Base-by-base conservation (phyloP, 2,888 invertebrate species). In the Furcula furcula region DNA sequence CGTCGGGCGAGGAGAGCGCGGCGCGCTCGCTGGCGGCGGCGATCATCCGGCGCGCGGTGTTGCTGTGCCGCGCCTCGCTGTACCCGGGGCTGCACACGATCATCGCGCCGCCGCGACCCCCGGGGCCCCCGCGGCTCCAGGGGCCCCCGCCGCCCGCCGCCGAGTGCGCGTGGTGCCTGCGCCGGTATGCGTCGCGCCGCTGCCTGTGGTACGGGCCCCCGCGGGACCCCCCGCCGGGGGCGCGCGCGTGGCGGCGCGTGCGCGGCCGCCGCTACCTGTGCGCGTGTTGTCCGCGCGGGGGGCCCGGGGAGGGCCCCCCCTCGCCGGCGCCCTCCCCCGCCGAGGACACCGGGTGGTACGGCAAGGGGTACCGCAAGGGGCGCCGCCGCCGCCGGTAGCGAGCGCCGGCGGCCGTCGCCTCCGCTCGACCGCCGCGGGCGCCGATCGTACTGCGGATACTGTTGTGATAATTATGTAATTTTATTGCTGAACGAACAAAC, bases 331-430 rank as follows among this genome's bases (percentile, higher is more conserved):
- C 28, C 93, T 93, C 40, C 28, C 29, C 35, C 39, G 50, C 7
- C 11, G 77, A 66, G 63, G 70, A 63, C 48, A 74, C 69, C 59
- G 96, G 96, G 30, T 96, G 96, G 96, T 96, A 94, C 84, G 96
- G 96, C 45, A 96, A 96, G 87, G 96, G 96, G 4, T 95, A 93
- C 78, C 92, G 94, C 56, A 95, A 95, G 83, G 91, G 91, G 27
- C 90, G 91, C 28, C 90, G 91, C 48, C 74, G 82, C 21, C 85
- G 86, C 48, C 88, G 89, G 82, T 82, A 83, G 76, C 77, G 48
- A 22, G 19, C 31, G 55, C 41, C 34, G 37, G 34, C 23, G 43
- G 44, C 34, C 39, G 42, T 57, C 67, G 46, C 76, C 75, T 60
- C 54, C 58, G 29, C 40, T 36, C 29, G 38, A 40, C 12, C 22